Evolutionary conservation across 2,797 vertebrate species (phyloP).

Genomic region (Tenualosa thibaudeaui): DNA sequence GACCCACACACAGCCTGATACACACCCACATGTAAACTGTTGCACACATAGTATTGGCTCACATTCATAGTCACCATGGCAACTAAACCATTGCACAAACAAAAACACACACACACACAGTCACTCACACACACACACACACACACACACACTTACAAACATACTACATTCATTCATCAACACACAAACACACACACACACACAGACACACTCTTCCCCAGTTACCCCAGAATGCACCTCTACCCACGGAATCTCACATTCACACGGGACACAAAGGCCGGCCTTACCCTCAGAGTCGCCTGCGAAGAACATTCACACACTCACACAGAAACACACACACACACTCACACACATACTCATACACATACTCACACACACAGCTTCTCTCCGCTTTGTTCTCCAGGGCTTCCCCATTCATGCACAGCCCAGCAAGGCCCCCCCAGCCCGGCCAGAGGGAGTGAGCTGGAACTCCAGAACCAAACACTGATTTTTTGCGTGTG

Average conservation of each 20-base stretch:
- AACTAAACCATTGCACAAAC: neutral
- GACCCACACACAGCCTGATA: constrained; percentile 29
- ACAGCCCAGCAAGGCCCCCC: neutral
- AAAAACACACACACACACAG: neutral
- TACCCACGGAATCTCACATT: neutral
- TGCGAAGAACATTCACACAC: neutral
- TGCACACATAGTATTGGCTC: constrained; percentile 2
- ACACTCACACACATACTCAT: no score
- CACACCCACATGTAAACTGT: neutral
- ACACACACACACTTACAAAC: neutral
- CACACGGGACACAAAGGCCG: neutral
- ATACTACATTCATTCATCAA: no score
- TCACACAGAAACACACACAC: no score
- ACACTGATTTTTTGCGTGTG: no score
- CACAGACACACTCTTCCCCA: neutral
- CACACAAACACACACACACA: neutral
- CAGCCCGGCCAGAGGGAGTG: no score
- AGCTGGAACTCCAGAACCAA: no score
- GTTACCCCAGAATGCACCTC: constrained; percentile 18
- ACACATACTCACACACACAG: no score
- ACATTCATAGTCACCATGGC: neutral
- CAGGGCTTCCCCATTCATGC: neutral
- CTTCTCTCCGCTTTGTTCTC: neutral
- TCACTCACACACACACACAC: neutral
- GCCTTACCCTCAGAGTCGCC: neutral